Conservation (phyloP, 2,113 vertebrate genomes). For the Podiceps cristatus region DNA sequence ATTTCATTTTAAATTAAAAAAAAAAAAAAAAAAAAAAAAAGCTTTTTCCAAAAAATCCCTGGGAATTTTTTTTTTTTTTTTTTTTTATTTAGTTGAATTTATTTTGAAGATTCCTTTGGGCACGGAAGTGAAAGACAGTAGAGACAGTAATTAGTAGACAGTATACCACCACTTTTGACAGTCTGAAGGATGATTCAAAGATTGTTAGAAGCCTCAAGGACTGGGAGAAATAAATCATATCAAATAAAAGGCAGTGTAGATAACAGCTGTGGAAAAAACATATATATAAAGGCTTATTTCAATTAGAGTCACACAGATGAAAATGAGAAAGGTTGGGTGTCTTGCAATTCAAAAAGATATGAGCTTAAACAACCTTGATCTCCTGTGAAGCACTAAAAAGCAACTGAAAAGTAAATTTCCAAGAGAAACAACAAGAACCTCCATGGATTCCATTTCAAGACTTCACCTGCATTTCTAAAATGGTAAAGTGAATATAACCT, state of each 20-base stretch:
- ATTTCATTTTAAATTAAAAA: background rate
- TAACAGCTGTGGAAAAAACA: background rate
- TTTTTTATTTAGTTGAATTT: too few species aligned
- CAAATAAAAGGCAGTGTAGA: background rate
- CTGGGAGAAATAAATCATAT: background rate
- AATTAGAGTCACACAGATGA: background rate
- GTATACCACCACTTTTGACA: background rate
- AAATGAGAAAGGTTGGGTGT: background rate
- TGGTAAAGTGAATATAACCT: background rate
- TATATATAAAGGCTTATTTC: background rate
- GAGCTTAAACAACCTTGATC: background rate
- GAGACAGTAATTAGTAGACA: background rate
- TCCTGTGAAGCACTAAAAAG: background rate
- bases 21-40: background rate
- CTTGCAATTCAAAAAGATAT: background rate
- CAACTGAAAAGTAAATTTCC: background rate
- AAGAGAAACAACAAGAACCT: background rate
- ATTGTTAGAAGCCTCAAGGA: background rate
- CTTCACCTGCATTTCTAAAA: background rate
- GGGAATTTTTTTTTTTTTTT: too few species aligned
- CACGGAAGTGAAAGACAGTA: background rate
- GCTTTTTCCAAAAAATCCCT: background rate
- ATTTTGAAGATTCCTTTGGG: background rate
- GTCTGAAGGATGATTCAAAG: background rate
- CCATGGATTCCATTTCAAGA: background rate